Evolutionary conservation across 2,113 vertebrate species (phyloP), one percentile per base, ranked within the genome.

Genomic region (Nesogale talazaci): DNA sequence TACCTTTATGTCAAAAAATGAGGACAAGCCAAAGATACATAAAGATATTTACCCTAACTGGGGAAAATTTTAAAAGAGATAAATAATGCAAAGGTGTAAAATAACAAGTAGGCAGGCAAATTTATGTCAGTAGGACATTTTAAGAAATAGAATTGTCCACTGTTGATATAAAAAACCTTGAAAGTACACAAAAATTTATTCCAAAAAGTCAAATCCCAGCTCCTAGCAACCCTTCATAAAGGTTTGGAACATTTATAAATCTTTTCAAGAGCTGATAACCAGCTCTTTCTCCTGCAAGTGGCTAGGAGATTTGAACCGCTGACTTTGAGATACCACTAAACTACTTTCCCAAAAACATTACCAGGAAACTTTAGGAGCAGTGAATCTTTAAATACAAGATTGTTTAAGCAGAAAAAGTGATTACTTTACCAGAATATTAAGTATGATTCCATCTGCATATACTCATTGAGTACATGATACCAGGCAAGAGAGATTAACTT

Each of bases 401-500:
- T 61, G 59, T 52, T 63, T 15, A 72, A 78, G 42, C 36, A 89
- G 36, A 93, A n/a, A 91, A 0, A 25, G 29, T 2, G 0, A 85
- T 22, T 25, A 88, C 46, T 38, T 83, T 20, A 83, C 15, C 34
- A 27, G 67, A 23, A 74, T 57, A 84, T 59, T 31, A 67, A 80
- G 6, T 6, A 20, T 1, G 38, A 4, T 27, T 77, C 10, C 14
- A 63, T 83, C 61, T 19, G 52, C 8, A 78, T 36, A 46, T 56
- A 59, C 46, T 87, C 65, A 87, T 42, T 56, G 63, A 38, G 59
- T 61, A 61, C 59, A 61, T 20, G 19, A 19, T 61, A 61, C 6
- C 59, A 22, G 59, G 59, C 59, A 61, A 61, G 12, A 86, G 46
- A 38, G 86, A 61, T 86, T 78, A 95, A 83, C 76, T 61, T 92